Base-by-base conservation (phyloP, 2,113 vertebrate genomes). In the Ammodytes marinus region DNA sequence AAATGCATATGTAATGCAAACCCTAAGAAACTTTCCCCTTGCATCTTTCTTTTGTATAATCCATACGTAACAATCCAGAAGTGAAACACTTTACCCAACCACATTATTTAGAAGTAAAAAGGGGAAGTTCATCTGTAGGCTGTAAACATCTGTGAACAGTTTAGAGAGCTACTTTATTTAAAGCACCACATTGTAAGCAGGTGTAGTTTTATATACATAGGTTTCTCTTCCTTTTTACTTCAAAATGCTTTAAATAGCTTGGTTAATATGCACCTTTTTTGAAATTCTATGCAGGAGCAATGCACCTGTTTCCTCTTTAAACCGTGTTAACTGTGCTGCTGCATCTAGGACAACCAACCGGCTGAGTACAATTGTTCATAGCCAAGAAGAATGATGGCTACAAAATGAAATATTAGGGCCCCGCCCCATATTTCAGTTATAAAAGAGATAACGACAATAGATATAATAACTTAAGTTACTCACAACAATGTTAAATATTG, bases 291-390 rank as follows among this genome's bases (percentile, higher is more conserved):
- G 9, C 37, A n/a, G 50, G 12, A 19, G 46, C 50, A 42, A 11
- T 52, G 37, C 12, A 70, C 42, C 53, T 55, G 69, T 66, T 75
- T 70, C 66, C 60, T 75, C 49, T 45, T 47, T 52, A 11, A 63
- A 42, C 17, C 1, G 17, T 40, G 4, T 43, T 68, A 40, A 53
- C n/a, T 14, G 46, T 54, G 43, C 50, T 66, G 19, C n/a, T 55
- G 17, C 43, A n/a, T 53, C 35, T 71, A 52, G 4, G 43, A 39
- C 15, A 53, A 70, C 19, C 0, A 57, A 63, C 50, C 58, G 57
- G 52, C 11, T 45, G 19, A 13, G 61, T 13, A 47, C 19, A 46
- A 58, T 14, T 64, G 70, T 73, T 72, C 27, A 35, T 6, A 67
- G 11, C 14, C 17, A 11, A 50, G 47, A 19, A 15, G 6, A 77